These are phyloP conservation scores for Ageneiosus marmoratus DNA, from an alignment of 2,113 vertebrate genomes.

Conservation along the genomic window DNA sequence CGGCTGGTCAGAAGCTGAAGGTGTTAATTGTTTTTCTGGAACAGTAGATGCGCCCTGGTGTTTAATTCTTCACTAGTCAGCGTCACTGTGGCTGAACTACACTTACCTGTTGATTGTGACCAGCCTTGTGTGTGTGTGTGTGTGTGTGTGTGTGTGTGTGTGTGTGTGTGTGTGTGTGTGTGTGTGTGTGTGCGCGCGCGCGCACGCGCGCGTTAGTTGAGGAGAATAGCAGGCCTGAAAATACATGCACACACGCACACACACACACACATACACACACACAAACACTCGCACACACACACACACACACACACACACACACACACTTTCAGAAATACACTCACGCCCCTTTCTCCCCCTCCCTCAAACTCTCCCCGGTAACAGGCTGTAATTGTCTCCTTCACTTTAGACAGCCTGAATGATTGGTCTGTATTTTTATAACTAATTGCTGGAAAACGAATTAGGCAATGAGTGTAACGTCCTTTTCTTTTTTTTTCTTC, in stretches of 20 bases:
- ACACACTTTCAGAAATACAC: constrained; percentile 19
- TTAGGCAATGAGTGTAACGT: constrained; percentile 61
- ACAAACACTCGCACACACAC: too few species aligned
- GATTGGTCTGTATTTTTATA: constrained; percentile 79
- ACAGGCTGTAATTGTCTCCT: constrained; percentile 66
- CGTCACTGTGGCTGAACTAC: not conserved
- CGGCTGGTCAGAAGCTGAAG: not conserved
- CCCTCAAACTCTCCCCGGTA: constrained; percentile 65
- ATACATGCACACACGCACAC: too few species aligned
- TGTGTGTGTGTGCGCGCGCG: constrained; percentile 27
- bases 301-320: constrained; percentile 22
- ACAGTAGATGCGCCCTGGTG: not conserved
- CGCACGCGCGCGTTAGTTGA: too few species aligned
- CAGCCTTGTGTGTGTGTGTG: constrained; percentile 22
- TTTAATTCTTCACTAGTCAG: not conserved
- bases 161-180: constrained; percentile 27
- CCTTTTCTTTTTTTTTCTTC: constrained; percentile 21
- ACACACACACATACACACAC: too few species aligned
- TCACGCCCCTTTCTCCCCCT: constrained; percentile 34
- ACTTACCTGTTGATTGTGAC: constrained; percentile 54
- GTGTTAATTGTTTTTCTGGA: not conserved
- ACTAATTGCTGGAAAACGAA: constrained; percentile 72
- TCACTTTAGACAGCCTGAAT: constrained; percentile 48
- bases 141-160: constrained; percentile 49
- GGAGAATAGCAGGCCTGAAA: not conserved